Evolutionary conservation across 2,113 vertebrate genomes (phyloP), one percentile per base, ranked within the genome.

Genomic region (Strix aluco): DNA sequence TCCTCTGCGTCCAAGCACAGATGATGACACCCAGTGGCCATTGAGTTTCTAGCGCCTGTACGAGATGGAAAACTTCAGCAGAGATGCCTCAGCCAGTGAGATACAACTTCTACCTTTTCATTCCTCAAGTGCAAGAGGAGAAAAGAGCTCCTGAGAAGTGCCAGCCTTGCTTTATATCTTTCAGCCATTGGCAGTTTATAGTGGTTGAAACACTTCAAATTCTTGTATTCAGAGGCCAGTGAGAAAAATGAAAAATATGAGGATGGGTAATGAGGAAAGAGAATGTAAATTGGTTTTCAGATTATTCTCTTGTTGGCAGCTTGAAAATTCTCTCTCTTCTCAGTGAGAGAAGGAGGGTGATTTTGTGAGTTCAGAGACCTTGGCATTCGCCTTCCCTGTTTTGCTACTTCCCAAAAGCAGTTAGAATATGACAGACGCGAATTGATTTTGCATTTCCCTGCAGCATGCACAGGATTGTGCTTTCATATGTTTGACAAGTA

Each of bases 11-110:
- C 69, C 75, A 3, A 94, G 80, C 80, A 69, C 52, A 67, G 77
- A 81, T 86, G 88, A 92, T 96, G 96, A 96, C 96, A 96, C 94
- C 96, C 95, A 95, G 95, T 57, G 92, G 96, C 80, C 88, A 3
- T 15, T 88, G 57, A 25, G 25, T 16, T 83, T 49, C 69, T 11
- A 44, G 69, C 47, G 5, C 63, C 65, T 19, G 8, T 7, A 30
- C 2, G 9, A 40, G 51, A 47, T 6, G 18, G n/a, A 36, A 55
- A 69, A 44, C 13, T n/a, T 54, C 74, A 34, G 38, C 67, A 58
- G 25, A 5, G 30, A 22, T 46, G 47, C 17, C 40, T 86, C 71
- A 13, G 38, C 36, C 0, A 0, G 36, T 14, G 74, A 61, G 67
- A 14, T 6, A 6, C 21, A 26, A 4, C 20, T 52, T 4, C 58